A percentile compares a stretch with the other conserved stretches of the same genome.
These are phyloP conservation scores for Phycodurus eques DNA, from an alignment of 2,113 vertebrate genomes.

Conservation along the genomic window DNA sequence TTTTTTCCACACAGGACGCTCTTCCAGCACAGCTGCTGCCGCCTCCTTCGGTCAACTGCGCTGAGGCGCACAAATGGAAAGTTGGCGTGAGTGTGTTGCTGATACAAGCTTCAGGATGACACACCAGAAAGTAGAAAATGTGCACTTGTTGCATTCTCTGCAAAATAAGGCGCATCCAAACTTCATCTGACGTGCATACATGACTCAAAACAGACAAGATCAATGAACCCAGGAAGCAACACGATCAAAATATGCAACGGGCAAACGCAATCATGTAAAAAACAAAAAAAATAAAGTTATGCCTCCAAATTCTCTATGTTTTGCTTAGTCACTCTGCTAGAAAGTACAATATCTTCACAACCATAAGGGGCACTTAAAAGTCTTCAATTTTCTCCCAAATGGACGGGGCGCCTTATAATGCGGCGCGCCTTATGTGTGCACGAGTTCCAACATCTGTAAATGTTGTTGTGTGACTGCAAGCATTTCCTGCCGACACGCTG, in stretches of 20 bases:
- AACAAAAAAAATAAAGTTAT: neutral
- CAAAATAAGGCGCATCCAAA: slow-evolving; percentile 8
- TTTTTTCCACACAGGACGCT: slow-evolving; percentile 15
- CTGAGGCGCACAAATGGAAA: slow-evolving; percentile 47
- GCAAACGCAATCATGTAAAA: neutral
- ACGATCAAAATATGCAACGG: neutral
- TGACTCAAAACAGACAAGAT: neutral
- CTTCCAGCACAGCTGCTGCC: slow-evolving; percentile 34
- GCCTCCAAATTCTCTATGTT: neutral
- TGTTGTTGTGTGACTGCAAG: too few species aligned
- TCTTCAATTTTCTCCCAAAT: too few species aligned
- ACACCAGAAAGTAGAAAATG: slow-evolving; percentile 20
- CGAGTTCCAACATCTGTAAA: too few species aligned
- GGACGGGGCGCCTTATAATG: too few species aligned
- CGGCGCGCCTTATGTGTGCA: too few species aligned
- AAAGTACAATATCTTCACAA: neutral
- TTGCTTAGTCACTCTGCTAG: neutral
- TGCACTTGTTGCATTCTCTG: slow-evolving; percentile 31
- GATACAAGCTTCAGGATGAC: slow-evolving; percentile 37
- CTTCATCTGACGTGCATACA: neutral
- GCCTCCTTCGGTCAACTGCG: slow-evolving; percentile 17
- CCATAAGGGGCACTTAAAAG: too few species aligned
- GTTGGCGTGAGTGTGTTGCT: slow-evolving; percentile 29
- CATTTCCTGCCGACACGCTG: too few species aligned
- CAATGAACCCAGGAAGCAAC: neutral